Evolutionary conservation across 2,113 vertebrate genomes (phyloP).

Genomic region (Procavia capensis): DNA sequence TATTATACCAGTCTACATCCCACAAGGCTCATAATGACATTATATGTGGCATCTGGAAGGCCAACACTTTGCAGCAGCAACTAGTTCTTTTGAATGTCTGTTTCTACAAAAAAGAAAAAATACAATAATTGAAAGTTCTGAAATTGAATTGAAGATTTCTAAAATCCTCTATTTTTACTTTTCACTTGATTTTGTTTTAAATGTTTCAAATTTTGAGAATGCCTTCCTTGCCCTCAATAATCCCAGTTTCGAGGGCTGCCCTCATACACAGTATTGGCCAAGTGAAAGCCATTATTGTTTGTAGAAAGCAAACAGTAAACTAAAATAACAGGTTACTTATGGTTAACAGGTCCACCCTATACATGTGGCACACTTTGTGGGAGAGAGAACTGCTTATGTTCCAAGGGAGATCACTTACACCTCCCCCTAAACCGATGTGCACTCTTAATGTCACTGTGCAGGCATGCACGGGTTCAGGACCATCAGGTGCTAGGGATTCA

Average conservation of each 20-base stretch:
- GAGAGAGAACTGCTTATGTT: background rate
- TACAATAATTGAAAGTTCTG: background rate
- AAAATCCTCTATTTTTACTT: slow-evolving; percentile 23
- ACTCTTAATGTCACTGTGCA: background rate
- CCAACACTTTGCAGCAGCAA: slow-evolving; percentile 44
- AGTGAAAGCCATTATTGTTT: background rate
- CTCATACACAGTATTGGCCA: background rate
- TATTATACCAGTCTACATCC: slow-evolving; percentile 67
- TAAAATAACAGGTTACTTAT: background rate
- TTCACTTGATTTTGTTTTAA: slow-evolving; percentile 13
- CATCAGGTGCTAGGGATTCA: background rate
- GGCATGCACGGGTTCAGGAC: background rate
- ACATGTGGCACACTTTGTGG: background rate
- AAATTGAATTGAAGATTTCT: slow-evolving; percentile 60
- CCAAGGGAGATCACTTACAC: background rate
- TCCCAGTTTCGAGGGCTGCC: background rate
- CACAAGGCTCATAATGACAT: slow-evolving; percentile 79
- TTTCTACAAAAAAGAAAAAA: slow-evolving; percentile 56
- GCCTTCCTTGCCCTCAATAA: background rate
- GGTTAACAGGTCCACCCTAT: background rate
- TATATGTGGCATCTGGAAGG: slow-evolving; percentile 61
- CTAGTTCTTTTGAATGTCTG: slow-evolving; percentile 62
- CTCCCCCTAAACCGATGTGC: background rate
- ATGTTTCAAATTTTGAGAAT: background rate
- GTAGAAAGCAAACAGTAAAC: background rate